Percentiles rank a stretch among this genome's conserved stretches.
Conservation (phyloP, 2,797 vertebrate species). For the Ctenochaetus hawaiiensis region DNA sequence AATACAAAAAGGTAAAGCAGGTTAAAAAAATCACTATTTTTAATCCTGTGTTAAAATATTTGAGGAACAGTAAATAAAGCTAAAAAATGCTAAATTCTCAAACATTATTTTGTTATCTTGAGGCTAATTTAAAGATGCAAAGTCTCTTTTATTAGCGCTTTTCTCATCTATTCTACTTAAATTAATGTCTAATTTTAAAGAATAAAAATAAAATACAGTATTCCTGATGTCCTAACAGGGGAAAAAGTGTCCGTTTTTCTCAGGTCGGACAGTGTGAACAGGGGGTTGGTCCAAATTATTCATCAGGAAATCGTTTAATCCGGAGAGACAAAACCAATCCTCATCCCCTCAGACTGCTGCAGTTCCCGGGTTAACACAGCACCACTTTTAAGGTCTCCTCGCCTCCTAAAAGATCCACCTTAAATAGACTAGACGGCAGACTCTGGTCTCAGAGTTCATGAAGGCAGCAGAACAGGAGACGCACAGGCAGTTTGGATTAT, state of each 20-base stretch:
- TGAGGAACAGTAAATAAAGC: not conserved
- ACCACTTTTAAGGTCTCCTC: conserved; percentile 61
- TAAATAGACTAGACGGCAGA: conserved; percentile 37
- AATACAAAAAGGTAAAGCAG: not conserved
- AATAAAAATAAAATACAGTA: not conserved
- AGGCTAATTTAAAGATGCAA: not conserved
- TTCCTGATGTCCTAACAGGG: too few relatives aligned
- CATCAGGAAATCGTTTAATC: conserved; percentile 81
- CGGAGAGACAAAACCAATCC: conserved; percentile 79
- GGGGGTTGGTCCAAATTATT: conserved; percentile 77
- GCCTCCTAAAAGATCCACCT: conserved; percentile 66
- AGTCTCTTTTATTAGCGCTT: not conserved
- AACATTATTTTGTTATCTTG: not conserved
- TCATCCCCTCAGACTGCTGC: conserved; percentile 70
- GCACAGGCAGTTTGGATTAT: conserved; percentile 73
- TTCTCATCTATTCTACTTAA: not conserved
- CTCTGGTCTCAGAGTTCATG: conserved; percentile 61
- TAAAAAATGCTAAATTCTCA: not conserved
- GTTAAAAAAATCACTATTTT: not conserved
- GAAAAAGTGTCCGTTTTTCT: not conserved
- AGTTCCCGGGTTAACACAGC: conserved; percentile 48
- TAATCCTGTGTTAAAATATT: not conserved
- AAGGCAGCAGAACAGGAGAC: conserved; percentile 60
- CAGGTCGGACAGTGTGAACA: conserved; percentile 40
- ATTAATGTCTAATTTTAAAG: not conserved